Percentiles rank a stretch among this genome's conserved stretches.
These are phyloP conservation scores for Bufo bufo DNA, from an alignment of 2,113 vertebrate genomes.

Conservation along the genomic window DNA sequence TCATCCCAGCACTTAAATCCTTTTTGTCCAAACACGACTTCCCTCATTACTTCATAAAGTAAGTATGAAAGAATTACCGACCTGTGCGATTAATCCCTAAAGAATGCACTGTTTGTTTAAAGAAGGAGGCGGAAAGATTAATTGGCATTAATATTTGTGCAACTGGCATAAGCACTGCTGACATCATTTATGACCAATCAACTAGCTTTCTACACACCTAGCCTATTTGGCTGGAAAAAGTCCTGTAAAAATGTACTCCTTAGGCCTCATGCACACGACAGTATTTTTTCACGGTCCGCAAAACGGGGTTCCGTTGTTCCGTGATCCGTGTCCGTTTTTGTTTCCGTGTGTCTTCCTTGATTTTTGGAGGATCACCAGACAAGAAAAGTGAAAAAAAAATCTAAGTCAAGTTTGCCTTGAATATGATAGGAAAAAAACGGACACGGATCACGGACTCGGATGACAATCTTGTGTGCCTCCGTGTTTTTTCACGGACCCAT, in stretches of 20 bases:
- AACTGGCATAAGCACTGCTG: background rate
- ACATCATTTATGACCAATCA: slow-evolving; percentile 7
- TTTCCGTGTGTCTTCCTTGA: too few species aligned
- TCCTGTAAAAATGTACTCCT: background rate
- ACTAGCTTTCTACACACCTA: background rate
- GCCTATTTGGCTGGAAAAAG: background rate
- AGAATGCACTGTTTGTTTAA: slow-evolving; percentile 16
- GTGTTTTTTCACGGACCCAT: too few species aligned
- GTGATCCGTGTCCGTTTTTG: too few species aligned
- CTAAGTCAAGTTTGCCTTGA: too few species aligned
- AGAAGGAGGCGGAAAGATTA: slow-evolving; percentile 26
- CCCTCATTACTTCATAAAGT: background rate
- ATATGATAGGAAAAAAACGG: too few species aligned
- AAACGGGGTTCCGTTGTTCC: too few species aligned
- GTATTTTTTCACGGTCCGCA: too few species aligned
- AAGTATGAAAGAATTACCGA: background rate
- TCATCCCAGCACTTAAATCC: background rate
- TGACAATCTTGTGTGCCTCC: too few species aligned
- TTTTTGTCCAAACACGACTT: background rate
- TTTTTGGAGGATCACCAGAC: too few species aligned
- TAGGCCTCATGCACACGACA: too few species aligned
- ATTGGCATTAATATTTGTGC: slow-evolving; percentile 21
- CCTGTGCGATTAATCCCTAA: slow-evolving; percentile 20
- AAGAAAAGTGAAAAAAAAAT: too few species aligned
- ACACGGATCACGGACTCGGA: too few species aligned